Evolutionary conservation across 37 sponge, comb jelly and placozoan species (phyloP), one percentile per base, ranked within the genome.

Genomic region (Spongilla lacustris): DNA sequence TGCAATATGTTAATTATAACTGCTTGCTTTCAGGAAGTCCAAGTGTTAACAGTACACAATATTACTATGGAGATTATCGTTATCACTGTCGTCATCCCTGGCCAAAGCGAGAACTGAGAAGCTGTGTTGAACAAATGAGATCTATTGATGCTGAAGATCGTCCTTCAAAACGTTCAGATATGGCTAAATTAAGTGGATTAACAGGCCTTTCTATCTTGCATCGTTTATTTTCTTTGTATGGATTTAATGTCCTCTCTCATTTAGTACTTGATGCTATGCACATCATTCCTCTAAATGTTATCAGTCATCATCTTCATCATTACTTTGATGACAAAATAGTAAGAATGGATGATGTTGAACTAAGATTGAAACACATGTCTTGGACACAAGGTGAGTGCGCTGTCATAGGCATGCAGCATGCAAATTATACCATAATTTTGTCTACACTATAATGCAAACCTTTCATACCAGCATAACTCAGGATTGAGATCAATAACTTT

Each of bases 221-320:
- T 71, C 36, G 83, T 28, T 48, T 70, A 19, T 31, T 71, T 37
- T 23, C 25, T 19, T n/a, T 78, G n/a, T 78, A 23, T 41, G 34
- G 34, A 26, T 78, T 78, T 78, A 34, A 78, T 34, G 50, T 46
- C 25, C 24, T 78, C 41, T 25, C 41, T 22, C 27, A 78, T 34
- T 27, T 83, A 30, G 83, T 83, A 46, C 36, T 83, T 83, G 83
- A 83, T 33, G 72, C 74, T 22, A 83, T 83, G 83, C 73, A 83
- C 34, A 46, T 23, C 24, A 36, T 78, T 78, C 34, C 34, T 26
- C 34, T 75, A 23, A 31, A 31, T 23, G 76, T 75, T 30, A 6
- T 75, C 41, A 41, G 41, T 41, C 41, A 41, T 41, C 41, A 41
- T 41, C 41, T 41, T 41, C 41, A 75, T 75, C 34, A 32, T 36